Base-by-base conservation (phyloP, 2,888 invertebrate species). In the Caenorhabditis imperialis region DNA sequence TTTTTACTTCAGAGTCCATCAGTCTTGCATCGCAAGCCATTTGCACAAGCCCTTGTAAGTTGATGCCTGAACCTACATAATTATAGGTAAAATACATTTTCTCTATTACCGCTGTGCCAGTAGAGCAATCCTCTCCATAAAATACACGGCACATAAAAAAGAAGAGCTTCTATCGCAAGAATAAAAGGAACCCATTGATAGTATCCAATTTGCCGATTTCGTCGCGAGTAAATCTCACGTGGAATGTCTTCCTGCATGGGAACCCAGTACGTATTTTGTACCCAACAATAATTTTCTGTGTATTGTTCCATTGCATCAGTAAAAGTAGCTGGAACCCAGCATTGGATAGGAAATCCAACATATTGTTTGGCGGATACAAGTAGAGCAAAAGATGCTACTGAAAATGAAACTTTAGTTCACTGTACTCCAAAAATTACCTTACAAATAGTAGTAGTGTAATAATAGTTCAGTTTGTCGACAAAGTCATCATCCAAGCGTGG, bases 291-390 rank as follows among this genome's bases (percentile, higher is more conserved):
- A 72, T 88, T 88, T 74, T 88, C 88, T 25, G 88, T 88, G 75
- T 88, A 88, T 75, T 88, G 88, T 69, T 88, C 88, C 88, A 88
- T 88, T 16, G 88, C 87, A 65, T 88, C 88, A 6, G 88, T 88
- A 77, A 88, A 88, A 7, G 88, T 88, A 23, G 88, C 88, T 20
- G 88, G 88, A 27, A 88, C 88, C 88, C 88, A 88, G 65, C 88
- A 88, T 71, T 88, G 87, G 38, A 87, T 88, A 3, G 87, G 87
- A 65, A 83, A 86, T 10, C 85, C 87, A 47, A 88, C 88, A 79
- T 88, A 88, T 71, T 88, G 88, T 57, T 88, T 88, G 47, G 88
- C 88, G 2, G 88, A 87, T 8, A 88, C 88, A 5, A 88, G 79
- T n/a, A 88, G 79, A 20, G 88, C 88, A 60, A 88, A 88, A 33